Conservation (phyloP, 2,797 vertebrate species). For the Emydoidea blandingii region DNA sequence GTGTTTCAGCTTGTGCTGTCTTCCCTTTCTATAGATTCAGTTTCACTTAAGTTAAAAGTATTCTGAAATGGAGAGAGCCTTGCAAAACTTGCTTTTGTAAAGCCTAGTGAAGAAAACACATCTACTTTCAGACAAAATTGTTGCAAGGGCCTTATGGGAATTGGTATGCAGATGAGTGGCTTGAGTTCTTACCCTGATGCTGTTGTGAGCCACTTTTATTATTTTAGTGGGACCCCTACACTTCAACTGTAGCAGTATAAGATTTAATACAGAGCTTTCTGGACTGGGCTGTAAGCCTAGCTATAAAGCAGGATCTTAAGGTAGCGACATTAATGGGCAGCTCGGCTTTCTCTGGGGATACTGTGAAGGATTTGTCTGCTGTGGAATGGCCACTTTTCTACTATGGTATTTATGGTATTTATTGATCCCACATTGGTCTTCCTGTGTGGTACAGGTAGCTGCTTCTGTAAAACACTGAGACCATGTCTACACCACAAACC, state of each 20-base stretch:
- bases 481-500: background rate
- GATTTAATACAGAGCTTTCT: background rate
- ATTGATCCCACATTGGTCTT: background rate
- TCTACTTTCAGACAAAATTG: background rate
- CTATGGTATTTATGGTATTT: background rate
- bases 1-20: background rate
- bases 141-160: background rate
- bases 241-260: background rate
- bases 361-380: background rate
- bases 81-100: background rate
- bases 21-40: background rate
- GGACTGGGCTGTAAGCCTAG: background rate
- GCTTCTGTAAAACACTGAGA: background rate
- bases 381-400: background rate
- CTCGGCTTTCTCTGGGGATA: background rate
- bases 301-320: background rate
- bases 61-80: background rate
- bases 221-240: background rate
- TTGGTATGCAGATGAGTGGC: background rate
- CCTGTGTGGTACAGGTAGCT: background rate
- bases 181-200: background rate
- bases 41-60: background rate
- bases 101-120: background rate
- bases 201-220: background rate
- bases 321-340: background rate